Percentiles rank a stretch among this genome's conserved stretches.
These are phyloP conservation scores for Cololabis saira DNA, from an alignment of 2,113 vertebrate genomes.

Conservation along the genomic window DNA sequence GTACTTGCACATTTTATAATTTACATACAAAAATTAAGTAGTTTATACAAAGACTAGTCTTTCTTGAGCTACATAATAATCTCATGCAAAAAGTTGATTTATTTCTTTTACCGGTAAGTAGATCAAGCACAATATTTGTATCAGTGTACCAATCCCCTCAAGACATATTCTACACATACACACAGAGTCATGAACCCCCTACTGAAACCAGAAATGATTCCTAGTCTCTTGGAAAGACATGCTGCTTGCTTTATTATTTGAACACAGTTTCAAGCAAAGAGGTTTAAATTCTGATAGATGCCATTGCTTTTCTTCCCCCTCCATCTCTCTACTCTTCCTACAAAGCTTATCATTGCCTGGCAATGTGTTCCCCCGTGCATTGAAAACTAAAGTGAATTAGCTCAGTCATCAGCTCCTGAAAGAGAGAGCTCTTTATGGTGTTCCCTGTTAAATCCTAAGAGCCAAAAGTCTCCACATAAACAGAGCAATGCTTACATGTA, in stretches of 20 bases:
- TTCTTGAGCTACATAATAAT: no score
- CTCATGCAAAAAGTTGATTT: no score
- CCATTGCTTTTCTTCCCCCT: constrained; percentile 77
- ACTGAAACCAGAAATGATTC: constrained; percentile 92
- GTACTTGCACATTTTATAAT: no score
- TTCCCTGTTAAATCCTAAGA: constrained; percentile 85
- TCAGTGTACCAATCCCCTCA: constrained; percentile 99
- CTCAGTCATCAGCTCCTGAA: constrained; percentile 96
- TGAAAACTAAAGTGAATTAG: constrained; percentile 99
- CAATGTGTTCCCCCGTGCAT: constrained; percentile 94
- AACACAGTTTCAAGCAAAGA: constrained; percentile 94
- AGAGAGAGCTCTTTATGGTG: constrained; percentile 93
- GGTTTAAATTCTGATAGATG: constrained; percentile 93
- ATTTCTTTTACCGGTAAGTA: no score
- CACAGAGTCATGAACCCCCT: constrained; percentile 86
- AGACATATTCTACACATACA: constrained; percentile 95
- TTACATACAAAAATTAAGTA: no score
- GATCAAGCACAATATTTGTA: no score
- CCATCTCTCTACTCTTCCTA: constrained; percentile 82
- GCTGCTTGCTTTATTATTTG: constrained; percentile 93
- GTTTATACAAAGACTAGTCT: no score
- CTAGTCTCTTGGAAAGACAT: constrained; percentile 89
- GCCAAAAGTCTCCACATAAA: constrained; percentile 63
- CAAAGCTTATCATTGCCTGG: constrained; percentile 94
- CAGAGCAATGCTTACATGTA: constrained; percentile 64